Conservation (phyloP, 1,140 invertebrate genomes). For the Druon quercuslanigerum region DNA sequence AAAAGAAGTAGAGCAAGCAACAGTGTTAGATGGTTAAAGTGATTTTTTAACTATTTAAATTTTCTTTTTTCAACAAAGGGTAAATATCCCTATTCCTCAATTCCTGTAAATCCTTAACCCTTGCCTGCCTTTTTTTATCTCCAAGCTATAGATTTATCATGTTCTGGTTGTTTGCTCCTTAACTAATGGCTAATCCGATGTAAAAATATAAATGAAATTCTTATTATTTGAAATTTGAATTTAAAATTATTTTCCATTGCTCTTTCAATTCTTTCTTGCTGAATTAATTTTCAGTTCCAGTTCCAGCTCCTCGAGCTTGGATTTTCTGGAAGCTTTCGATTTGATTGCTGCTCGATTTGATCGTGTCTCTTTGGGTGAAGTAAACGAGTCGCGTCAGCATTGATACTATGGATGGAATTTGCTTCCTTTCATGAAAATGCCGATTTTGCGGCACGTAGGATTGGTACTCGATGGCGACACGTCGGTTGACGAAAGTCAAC, state of each 20-base stretch:
- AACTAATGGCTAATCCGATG: background rate
- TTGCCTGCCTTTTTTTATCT: too few species aligned
- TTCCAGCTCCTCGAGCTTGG: background rate
- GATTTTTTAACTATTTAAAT: too few species aligned
- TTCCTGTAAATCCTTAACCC: too few species aligned
- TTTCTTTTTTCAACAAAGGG: too few species aligned
- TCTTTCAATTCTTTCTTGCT: background rate
- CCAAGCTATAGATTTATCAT: too few species aligned
- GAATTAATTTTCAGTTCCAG: background rate
- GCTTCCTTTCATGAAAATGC: slow-evolving; percentile 81
- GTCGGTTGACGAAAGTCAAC: slow-evolving; percentile 80
- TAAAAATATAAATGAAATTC: background rate
- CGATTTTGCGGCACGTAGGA: slow-evolving; percentile 77
- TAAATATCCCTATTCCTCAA: too few species aligned
- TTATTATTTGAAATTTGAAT: background rate
- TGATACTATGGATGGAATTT: slow-evolving; percentile 84
- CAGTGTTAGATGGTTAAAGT: too few species aligned
- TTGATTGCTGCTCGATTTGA: slow-evolving; percentile 28
- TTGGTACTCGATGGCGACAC: slow-evolving; percentile 80
- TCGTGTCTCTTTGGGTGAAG: slow-evolving; percentile 49
- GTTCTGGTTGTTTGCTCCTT: too few species aligned
- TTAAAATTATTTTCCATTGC: slow-evolving; percentile 3
- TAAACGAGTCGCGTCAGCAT: slow-evolving; percentile 80
- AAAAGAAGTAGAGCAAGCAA: too few species aligned
- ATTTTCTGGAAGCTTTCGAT: slow-evolving; percentile 19